A percentile compares a stretch with the other conserved stretches of the same genome.
Evolutionary conservation across 2,888 invertebrate species (phyloP).

Genomic region (Phortica magna): DNA sequence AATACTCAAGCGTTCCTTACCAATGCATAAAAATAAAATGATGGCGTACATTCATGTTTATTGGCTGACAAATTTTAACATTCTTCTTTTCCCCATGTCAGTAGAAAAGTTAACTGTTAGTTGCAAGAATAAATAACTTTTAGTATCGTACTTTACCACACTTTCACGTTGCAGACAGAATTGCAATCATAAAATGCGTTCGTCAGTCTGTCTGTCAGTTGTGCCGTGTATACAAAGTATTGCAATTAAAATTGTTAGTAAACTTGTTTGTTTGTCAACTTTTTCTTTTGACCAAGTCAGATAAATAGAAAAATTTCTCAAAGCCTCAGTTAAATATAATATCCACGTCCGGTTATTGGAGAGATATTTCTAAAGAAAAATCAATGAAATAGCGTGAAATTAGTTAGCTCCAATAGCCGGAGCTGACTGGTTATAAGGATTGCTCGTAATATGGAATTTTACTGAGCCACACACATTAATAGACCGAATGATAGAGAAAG

Average conservation of each 20-base stretch:
- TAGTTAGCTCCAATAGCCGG: too few species aligned
- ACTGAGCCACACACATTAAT: too few species aligned
- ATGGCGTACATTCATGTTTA: background rate
- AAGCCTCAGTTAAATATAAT: too few species aligned
- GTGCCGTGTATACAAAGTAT: background rate
- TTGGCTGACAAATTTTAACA: background rate
- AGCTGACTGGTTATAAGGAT: too few species aligned
- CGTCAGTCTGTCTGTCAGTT: background rate
- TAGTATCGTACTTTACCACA: too few species aligned
- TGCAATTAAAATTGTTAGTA: conserved; percentile 34
- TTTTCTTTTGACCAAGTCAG: conserved; percentile 9
- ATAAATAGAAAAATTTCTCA: too few species aligned
- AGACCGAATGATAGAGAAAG: too few species aligned
- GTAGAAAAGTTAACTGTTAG: too few species aligned
- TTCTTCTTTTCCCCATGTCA: background rate
- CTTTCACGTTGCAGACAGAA: background rate
- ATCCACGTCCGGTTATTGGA: too few species aligned
- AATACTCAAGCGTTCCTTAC: background rate
- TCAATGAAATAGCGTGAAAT: too few species aligned
- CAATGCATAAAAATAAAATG: background rate
- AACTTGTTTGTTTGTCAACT: conserved; percentile 30
- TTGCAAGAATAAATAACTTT: background rate
- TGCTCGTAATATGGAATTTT: too few species aligned
- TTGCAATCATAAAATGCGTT: background rate
- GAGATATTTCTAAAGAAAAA: too few species aligned